Conservation (phyloP, 2,113 vertebrate species). For the Pollimyrus isidori region DNA sequence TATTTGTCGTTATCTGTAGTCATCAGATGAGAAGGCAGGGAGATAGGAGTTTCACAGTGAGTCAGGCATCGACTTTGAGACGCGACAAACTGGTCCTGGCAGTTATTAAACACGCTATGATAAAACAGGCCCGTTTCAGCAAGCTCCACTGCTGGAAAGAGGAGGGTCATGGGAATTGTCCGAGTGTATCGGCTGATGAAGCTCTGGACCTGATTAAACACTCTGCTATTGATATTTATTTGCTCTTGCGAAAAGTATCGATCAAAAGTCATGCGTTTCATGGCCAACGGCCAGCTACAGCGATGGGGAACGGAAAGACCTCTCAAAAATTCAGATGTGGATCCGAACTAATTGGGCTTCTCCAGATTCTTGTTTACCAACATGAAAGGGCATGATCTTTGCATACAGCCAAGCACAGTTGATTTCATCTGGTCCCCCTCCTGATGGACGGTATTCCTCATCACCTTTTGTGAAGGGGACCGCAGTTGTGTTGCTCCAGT, state of each 20-base stretch:
- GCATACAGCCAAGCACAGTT: neutral
- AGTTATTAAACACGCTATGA: neutral
- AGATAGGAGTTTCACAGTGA: neutral
- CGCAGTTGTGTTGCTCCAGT: neutral
- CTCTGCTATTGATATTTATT: constrained; percentile 6
- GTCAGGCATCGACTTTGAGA: neutral
- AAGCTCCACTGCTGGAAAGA: neutral
- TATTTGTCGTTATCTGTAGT: neutral
- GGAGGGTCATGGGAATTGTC: neutral
- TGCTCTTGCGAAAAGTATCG: neutral
- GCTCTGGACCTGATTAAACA: neutral
- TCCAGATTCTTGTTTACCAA: neutral
- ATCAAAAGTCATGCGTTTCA: neutral
- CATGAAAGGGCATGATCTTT: neutral
- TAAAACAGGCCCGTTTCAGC: neutral
- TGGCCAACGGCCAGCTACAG: neutral
- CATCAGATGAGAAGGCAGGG: neutral
- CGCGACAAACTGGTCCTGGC: neutral
- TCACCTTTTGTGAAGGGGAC: neutral
- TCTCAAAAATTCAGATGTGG: neutral
- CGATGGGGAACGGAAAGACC: neutral
- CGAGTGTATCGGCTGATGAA: neutral
- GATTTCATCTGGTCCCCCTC: neutral
- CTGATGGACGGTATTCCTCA: neutral
- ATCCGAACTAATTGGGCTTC: neutral